Evolutionary conservation across 2,888 invertebrate genomes (phyloP), one percentile per base, ranked within the genome.

Genomic region (Drosophila leonis): DNA sequence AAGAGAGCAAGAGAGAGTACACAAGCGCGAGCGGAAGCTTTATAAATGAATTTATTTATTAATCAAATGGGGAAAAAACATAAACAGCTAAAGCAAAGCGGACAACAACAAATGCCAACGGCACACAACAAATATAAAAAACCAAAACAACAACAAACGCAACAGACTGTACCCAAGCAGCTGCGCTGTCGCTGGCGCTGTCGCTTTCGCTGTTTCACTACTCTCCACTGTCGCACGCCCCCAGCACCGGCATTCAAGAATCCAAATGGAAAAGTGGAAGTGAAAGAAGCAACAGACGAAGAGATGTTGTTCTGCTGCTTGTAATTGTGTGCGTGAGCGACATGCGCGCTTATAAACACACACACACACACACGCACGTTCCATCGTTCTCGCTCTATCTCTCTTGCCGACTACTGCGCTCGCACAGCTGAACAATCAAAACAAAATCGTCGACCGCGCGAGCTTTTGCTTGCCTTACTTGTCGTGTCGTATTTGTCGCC

Each of bases 401-500:
- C 62, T 57, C 65, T 61, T 41, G 41, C 46, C 35, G 31, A 46
- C 15, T 63, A 70, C 75, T 41, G 49, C 55, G 71, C 65, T 62
- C 56, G 62, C 69, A 74, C 77, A 88, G 81, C 80, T 80, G 81
- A 78, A 89, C 86, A 86, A 82, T 84, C 82, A 89, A 80, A 88
- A 88, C 76, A 82, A 80, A 78, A 69, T 63, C 70, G 71, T 54
- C 60, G 49, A 73, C 52, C 46, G 56, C 42, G 52, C 44, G 57
- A 79, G 79, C 67, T 82, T 75, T 86, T 64, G 70, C 71, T 69
- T 65, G 20, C 29, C 37, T 42, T 60, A 56, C 63, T 79, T 76
- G 65, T 56, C 68, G 63, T 78, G 76, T n/a, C n/a, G n/a, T 76
- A 84, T 78, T 87, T 79, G 84, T 83, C 66, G 72, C 57, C 8